phyloP scores from a whole-genome alignment of 1,140 invertebrate species.

The Trinorchestia longiramus region DNA sequence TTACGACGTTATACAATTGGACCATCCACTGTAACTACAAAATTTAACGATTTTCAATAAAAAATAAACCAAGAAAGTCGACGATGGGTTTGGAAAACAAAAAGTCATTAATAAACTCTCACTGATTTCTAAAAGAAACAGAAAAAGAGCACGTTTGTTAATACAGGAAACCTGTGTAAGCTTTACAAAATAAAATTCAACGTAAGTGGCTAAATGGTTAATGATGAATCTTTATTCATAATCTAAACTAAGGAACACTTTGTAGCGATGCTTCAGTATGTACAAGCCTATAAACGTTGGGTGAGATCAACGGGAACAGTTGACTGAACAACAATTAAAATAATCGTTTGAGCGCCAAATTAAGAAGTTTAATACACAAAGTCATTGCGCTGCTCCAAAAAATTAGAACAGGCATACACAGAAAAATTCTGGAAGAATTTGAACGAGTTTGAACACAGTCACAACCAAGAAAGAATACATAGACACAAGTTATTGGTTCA shows the following conservation, averaged over 20 bases:
- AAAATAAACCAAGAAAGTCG: background rate
- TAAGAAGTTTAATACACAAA: background rate
- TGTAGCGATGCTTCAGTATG: conserved; percentile 18
- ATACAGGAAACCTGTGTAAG: background rate
- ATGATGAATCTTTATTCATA: conserved; percentile 26
- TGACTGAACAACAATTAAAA: conserved; percentile 1
- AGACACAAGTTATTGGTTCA: background rate
- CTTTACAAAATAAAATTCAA: background rate
- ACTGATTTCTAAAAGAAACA: background rate
- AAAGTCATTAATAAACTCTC: background rate
- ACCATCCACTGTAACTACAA: background rate
- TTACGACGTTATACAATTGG: background rate
- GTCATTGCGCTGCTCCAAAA: background rate
- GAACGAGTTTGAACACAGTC: conserved; percentile 13
- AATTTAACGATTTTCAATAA: background rate
- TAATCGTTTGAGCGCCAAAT: conserved; percentile 28
- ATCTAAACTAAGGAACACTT: conserved; percentile 54
- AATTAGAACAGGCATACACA: background rate
- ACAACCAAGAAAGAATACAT: conserved; percentile 38
- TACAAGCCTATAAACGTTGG: conserved; percentile 34
- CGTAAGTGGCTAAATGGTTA: background rate
- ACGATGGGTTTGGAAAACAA: background rate
- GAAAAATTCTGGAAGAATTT: background rate
- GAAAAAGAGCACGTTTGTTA: background rate
- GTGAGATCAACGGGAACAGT: conserved; percentile 48